Base-by-base conservation (phyloP, 1,140 invertebrate genomes). In the Theocolax elegans region DNA sequence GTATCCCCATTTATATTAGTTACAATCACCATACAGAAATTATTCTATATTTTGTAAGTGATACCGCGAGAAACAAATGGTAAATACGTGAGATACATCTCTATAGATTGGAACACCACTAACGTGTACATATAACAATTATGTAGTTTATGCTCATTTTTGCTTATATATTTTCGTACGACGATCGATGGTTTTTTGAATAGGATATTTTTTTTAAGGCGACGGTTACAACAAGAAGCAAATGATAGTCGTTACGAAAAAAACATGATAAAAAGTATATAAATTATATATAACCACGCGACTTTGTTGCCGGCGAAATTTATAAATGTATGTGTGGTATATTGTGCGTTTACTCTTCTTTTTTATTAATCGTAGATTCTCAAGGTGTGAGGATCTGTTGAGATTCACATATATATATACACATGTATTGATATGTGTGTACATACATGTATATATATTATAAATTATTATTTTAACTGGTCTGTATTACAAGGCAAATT, bases 61-160 rank as follows among this genome's bases (percentile, higher is more conserved):
- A 13, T 29, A 31, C 27, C 31, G 51, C 58, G 35, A 51, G 13
- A 66, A 38, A 21, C 38, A 44, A 40, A 56, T 9, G 15, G 53
- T 15, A 25, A 44, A 6, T 46, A 25, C 35, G 29, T 7, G 53
- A 48, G 54, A 58, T 13, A 53, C n/a, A 53, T 49, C 59, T 60
- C 44, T 59, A 15, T 67, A 67, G n/a, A 67, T 15, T 51, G 44
- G n/a, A 67, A 67, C 66, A 68, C 46, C 56, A 68, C 60, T 51
- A 51, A 27, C 29, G 27, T 51, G 23, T 51, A 68, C 56, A 60
- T 51, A 51, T 59, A 46, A 25, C 40, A 40, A 60, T 51, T 68
- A 51, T 60, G 66, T 68, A 68, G 46, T 49, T 59, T 59, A 38
- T 42, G 29, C 53, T 60, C 27, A 13, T n/a, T n/a, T 68, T 68